Evolutionary conservation across 2,113 vertebrate species (phyloP), one percentile per base, ranked within the genome.

Genomic region (Thalassoma bifasciatum): DNA sequence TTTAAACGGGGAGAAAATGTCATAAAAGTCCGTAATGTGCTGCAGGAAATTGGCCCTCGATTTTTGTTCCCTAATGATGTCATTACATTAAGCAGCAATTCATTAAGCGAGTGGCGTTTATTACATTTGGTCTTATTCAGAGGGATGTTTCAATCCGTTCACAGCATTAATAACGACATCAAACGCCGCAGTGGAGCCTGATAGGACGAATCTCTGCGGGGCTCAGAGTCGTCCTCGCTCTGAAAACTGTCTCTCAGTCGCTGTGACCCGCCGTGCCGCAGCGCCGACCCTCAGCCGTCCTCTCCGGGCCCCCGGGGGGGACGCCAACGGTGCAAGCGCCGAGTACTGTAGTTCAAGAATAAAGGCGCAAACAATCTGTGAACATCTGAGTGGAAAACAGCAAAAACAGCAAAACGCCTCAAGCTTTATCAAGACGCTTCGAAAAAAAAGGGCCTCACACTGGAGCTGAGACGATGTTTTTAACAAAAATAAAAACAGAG

Each of bases 11-110:
- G 53, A 24, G 37, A 40, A 68, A 69, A 72, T 23, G 37, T 11
- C 61, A 46, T 79, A 24, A 36, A 57, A 47, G 62, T 40, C 23
- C 7, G 51, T 57, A 54, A 75, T 65, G 71, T 69, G 68, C 66
- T 69, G 63, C 47, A 83, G 44, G 37, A 36, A 79, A 38, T 44
- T 37, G 23, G 58, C 37, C 7, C 37, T 42, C 49, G 7, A 68
- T 72, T 62, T 77, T 62, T 21, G 5, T 59, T 44, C 50, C 17
- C 36, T 74, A 52, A 81, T 58, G 50, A 61, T 22, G 38, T 26
- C 63, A 62, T 70, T 59, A 70, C 60, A 58, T 44, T 53, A 38
- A 26, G 21, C 30, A 74, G 69, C 23, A 11, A 57, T 22, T 62
- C 22, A 76, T 79, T 40, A 68, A 36, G 14, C 50, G 21, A 66